Conservation (phyloP, 1,140 invertebrate genomes). For the Drosophila albomicans region DNA sequence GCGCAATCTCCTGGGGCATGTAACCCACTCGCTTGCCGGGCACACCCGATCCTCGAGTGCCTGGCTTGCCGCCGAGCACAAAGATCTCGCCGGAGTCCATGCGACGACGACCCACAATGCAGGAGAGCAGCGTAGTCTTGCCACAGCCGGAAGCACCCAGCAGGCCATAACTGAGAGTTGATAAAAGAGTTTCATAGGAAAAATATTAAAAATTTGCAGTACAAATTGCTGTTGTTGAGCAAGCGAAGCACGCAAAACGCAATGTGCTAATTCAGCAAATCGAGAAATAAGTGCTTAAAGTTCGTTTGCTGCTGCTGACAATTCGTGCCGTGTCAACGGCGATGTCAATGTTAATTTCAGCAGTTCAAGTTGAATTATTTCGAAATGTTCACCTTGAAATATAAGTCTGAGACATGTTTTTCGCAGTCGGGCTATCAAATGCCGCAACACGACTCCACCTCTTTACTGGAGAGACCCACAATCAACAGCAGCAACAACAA, state of each 20-base stretch:
- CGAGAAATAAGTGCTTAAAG: constrained; percentile 26
- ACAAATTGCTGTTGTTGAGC: not conserved
- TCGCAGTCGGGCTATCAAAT: constrained; percentile 55
- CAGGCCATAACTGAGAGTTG: constrained; percentile 89
- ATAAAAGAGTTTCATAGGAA: not conserved
- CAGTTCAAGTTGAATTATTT: constrained; percentile 83
- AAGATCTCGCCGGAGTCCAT: constrained; percentile 92
- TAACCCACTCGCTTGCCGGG: constrained; percentile 94
- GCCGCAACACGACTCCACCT: constrained; percentile 64
- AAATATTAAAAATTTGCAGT: not conserved
- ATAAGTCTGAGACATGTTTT: constrained; percentile 32
- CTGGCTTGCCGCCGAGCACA: constrained; percentile 93
- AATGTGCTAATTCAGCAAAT: constrained; percentile 49
- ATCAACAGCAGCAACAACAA: constrained; percentile 40
- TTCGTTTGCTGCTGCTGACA: not conserved
- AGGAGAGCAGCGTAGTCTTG: constrained; percentile 93
- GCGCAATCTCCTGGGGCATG: constrained; percentile 95
- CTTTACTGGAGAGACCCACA: constrained; percentile 47
- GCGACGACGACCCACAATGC: constrained; percentile 92
- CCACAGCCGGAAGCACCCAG: constrained; percentile 94
- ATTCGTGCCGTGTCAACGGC: constrained; percentile 57
- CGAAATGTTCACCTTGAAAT: constrained; percentile 80
- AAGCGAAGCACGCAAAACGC: constrained; percentile 30
- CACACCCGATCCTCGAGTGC: constrained; percentile 93
- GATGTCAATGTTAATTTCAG: constrained; percentile 79